Percentiles rank a stretch among this genome's conserved stretches.
These are phyloP conservation scores for Takifugu ocellatus DNA, from an alignment of 2,797 vertebrate species.

Conservation along the genomic window DNA sequence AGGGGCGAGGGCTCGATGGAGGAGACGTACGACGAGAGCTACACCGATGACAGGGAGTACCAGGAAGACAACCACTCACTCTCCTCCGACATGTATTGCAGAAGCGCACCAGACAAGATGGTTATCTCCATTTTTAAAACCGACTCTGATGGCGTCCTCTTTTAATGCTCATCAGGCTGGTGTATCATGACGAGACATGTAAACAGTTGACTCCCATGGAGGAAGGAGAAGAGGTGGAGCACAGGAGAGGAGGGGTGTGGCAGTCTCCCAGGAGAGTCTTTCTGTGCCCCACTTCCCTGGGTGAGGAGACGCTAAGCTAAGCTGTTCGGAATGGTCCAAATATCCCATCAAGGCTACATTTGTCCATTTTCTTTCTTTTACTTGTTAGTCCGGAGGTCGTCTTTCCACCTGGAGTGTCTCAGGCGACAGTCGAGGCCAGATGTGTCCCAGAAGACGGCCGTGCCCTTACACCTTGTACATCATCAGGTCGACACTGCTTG, in stretches of 20 bases:
- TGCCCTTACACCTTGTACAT: constrained; percentile 92
- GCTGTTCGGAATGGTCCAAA: not conserved
- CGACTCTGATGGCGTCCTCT: constrained; percentile 13
- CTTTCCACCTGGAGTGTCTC: constrained; percentile 96
- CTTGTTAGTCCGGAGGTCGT: constrained; percentile 86
- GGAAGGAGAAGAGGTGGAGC: constrained; percentile 71
- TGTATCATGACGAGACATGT: constrained; percentile 89
- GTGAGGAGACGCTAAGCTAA: constrained; percentile 53
- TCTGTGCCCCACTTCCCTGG: constrained; percentile 88
- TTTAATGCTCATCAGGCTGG: constrained; percentile 75
- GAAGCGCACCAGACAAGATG: too few relatives aligned
- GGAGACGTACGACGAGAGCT: constrained; percentile 84
- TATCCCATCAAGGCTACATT: not conserved
- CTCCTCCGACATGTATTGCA: constrained; percentile 87
- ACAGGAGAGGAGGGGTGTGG: constrained; percentile 69
- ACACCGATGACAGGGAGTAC: constrained; percentile 81
- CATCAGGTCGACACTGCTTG: constrained; percentile 83
- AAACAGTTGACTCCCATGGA: constrained; percentile 88
- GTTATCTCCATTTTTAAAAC: not conserved
- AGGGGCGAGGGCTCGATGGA: constrained; percentile 86
- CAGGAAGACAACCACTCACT: constrained; percentile 85
- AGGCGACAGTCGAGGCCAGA: constrained; percentile 88
- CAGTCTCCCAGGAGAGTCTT: constrained; percentile 89
- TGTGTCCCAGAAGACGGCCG: constrained; percentile 87
- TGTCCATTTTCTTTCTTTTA: constrained; percentile 7